Conservation (phyloP, 2,888 invertebrate genomes). For the Axea sp. region DNA sequence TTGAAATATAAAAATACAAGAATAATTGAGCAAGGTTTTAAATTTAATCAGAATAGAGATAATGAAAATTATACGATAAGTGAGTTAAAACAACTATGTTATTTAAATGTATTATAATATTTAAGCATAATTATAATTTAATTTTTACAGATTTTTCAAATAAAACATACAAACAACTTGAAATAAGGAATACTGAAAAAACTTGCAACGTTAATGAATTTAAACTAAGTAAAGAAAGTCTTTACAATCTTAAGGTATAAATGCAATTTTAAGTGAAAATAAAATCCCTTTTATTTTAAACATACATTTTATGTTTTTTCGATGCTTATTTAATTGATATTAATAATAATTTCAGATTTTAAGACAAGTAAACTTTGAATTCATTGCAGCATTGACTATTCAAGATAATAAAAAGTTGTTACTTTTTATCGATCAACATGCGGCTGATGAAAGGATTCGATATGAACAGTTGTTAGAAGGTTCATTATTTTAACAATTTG, state of each 20-base stretch:
- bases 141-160: constrained; percentile 10
- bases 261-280: too few relatives aligned
- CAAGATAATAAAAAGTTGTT: constrained; percentile 80
- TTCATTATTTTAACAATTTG: too few relatives aligned
- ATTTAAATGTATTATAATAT: too few relatives aligned
- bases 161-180: constrained; percentile 55
- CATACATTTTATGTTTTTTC: too few relatives aligned
- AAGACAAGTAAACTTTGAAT: constrained; percentile 88
- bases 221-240: constrained; percentile 63
- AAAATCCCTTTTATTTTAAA: too few relatives aligned
- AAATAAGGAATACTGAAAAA: constrained; percentile 65
- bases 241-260: constrained; percentile 67
- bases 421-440: constrained; percentile 92
- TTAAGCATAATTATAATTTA: too few relatives aligned
- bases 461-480: constrained; percentile 84
- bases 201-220: constrained; percentile 64
- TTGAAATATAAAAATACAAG: constrained; percentile 59
- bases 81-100: constrained; percentile 7
- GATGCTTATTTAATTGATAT: too few relatives aligned
- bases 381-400: constrained; percentile 82
- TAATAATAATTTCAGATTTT: constrained; percentile 81
- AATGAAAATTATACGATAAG: background rate
- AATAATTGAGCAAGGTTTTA: constrained; percentile 4
- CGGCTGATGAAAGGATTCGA: constrained; percentile 90
- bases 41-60: constrained; percentile 19